Evolutionary conservation across 2,888 invertebrate genomes (phyloP).

Genomic region (Cantharis nigra): DNA sequence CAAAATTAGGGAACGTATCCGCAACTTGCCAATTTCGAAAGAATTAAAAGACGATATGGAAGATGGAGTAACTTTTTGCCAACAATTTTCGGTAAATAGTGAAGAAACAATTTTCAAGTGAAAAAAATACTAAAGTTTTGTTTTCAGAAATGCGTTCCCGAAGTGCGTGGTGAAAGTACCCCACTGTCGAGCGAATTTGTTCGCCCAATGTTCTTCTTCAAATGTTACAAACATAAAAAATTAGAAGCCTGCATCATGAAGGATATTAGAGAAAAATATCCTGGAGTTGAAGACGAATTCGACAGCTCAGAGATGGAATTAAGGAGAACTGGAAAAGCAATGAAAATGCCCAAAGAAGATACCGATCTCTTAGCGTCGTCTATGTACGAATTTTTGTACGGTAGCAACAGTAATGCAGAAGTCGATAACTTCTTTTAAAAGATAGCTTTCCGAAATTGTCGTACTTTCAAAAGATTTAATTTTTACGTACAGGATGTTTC

Average conservation of each 20-base stretch:
- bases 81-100: constrained; percentile 68
- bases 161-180: constrained; percentile 65
- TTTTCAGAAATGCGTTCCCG: constrained; percentile 71
- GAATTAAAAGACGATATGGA: constrained; percentile 69
- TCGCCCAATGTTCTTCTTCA: constrained; percentile 73
- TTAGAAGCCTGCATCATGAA: constrained; percentile 74
- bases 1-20: constrained; percentile 66
- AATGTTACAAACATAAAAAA: constrained; percentile 76
- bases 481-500: not conserved
- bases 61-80: constrained; percentile 69
- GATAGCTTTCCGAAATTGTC: not conserved
- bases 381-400: constrained; percentile 67
- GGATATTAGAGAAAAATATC: constrained; percentile 68
- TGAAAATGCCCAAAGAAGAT: constrained; percentile 54
- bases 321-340: constrained; percentile 60
- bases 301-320: constrained; percentile 57
- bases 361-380: constrained; percentile 64
- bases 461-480: not conserved
- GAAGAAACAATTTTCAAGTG: not conserved
- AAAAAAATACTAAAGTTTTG: not conserved
- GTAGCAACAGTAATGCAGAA: constrained; percentile 61
- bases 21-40: constrained; percentile 63
- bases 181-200: constrained; percentile 68
- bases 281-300: constrained; percentile 61
- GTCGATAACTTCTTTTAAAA: constrained; percentile 56